Evolutionary conservation across 1,140 invertebrate genomes (phyloP), one percentile per base, ranked within the genome.

Genomic region (Tenebrio molitor): DNA sequence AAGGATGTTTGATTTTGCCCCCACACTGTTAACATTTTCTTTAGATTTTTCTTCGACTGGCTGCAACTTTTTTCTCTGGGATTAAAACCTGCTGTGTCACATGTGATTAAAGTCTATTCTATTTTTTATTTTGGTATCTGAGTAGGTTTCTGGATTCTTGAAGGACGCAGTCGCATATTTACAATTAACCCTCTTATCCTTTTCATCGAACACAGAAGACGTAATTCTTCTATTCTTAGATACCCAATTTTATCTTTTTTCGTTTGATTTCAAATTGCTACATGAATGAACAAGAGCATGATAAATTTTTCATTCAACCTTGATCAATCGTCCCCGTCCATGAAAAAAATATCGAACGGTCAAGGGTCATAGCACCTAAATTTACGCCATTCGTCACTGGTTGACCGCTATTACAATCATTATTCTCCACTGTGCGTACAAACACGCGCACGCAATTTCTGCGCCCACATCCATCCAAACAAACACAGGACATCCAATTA

Each of bases 301-400:
- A 29, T 58, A 29, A 58, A 58, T 58, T 14, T 25, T 29, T 58
- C 50, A 58, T 29, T 58, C 10, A 14, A 12, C 44, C 21, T 21
- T 2, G 17, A 23, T 17, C 8, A 50, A 21, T 29, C 25, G 36
- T n/a, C 12, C 36, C 36, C 12, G 12, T 29, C 36, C 12, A 25
- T 29, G 15, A 29, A 58, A 58, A 29, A n/a, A 58, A 23, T 58
- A 58, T 58, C 50, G 50, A 58, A 34, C 50, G 50, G 23, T 58
- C 50, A 58, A 58, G 50, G 50, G 50, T 58, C 50, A 58, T 14
- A 58, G 50, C 29, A 58, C 50, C 50, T 58, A 6, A n/a, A 58
- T 8, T 58, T 21, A 25, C 50, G 23, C 50, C 50, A 58, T 58
- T 58, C 50, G 50, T 58, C 50, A 58, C 50, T 17, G 50, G 10